A percentile compares a stretch with the other conserved stretches of the same genome.
Evolutionary conservation across 2,797 vertebrate genomes (phyloP).

Genomic region (Clarias fuscus): DNA sequence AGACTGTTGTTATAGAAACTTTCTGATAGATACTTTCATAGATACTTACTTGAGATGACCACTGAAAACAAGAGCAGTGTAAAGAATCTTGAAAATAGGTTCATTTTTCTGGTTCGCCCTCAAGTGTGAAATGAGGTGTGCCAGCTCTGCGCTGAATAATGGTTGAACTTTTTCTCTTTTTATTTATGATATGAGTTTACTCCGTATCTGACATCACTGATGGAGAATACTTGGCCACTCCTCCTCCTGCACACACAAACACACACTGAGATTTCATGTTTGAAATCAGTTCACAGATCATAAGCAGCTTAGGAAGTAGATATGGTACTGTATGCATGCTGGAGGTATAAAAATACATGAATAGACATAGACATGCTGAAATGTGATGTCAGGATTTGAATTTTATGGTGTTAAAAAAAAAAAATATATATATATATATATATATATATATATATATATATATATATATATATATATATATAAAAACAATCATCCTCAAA

Average conservation of each 20-base stretch:
- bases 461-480: background rate
- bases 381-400: background rate
- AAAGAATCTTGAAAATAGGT: background rate
- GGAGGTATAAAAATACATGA: background rate
- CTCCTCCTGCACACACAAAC: background rate
- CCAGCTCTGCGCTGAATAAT: background rate
- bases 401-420: background rate
- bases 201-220: background rate
- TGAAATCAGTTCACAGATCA: background rate
- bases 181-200: background rate
- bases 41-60: constrained; percentile 7
- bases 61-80: background rate
- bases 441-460: no score
- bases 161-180: background rate
- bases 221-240: background rate
- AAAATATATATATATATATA: no score
- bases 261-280: background rate
- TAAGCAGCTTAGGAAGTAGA: constrained; percentile 27
- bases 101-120: background rate
- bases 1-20: background rate
- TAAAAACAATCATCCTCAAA: background rate
- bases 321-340: background rate
- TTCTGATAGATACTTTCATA: background rate
- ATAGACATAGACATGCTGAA: background rate
- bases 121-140: background rate